Evolutionary conservation across 2,888 invertebrate species (phyloP).

Genomic region (Trilocha varians): DNA sequence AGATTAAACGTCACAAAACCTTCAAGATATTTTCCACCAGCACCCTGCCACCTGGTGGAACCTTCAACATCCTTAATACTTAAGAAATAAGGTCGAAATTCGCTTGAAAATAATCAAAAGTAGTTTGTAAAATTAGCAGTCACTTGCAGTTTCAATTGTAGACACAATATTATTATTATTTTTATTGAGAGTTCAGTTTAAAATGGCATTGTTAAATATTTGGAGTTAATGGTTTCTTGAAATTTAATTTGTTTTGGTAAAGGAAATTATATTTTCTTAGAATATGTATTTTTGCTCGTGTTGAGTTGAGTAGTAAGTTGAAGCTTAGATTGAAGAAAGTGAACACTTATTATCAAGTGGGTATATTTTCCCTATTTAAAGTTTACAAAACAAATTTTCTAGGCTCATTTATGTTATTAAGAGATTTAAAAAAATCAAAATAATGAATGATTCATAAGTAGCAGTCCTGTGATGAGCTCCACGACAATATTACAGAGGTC

Average conservation of each 20-base stretch:
- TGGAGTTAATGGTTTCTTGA: neutral
- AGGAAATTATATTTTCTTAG: neutral
- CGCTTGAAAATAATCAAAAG: neutral
- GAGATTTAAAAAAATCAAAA: too few relatives aligned
- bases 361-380: too few relatives aligned
- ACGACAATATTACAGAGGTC: too few relatives aligned
- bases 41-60: constrained; percentile 25
- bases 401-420: too few relatives aligned
- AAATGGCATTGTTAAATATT: neutral
- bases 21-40: constrained; percentile 45
- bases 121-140: constrained; percentile 31
- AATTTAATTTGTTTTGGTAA: neutral
- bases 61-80: constrained; percentile 18
- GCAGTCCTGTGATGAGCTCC: too few relatives aligned
- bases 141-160: constrained; percentile 46
- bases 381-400: too few relatives aligned
- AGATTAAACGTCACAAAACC: constrained; percentile 72
- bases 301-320: too few relatives aligned
- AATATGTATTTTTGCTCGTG: too few relatives aligned
- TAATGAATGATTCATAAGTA: too few relatives aligned
- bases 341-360: too few relatives aligned
- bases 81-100: constrained; percentile 21
- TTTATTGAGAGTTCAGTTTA: constrained; percentile 10
- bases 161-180: constrained; percentile 20
- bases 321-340: too few relatives aligned